Conservation (phyloP, 1,140 invertebrate genomes). For the Heterodera carotae region DNA sequence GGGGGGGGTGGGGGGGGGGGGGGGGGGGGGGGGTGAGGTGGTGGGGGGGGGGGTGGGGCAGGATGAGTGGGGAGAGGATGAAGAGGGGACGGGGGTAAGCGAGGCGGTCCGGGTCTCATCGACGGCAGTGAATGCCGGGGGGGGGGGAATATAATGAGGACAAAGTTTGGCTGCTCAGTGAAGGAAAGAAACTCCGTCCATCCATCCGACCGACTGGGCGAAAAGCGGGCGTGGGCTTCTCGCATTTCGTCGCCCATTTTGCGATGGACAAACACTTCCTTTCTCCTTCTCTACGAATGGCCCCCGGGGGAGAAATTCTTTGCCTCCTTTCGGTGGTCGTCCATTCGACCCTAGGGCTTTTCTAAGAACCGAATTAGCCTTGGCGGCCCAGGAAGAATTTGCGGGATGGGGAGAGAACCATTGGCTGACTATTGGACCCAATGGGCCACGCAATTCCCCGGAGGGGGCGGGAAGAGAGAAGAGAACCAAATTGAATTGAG, state of each 20-base stretch:
- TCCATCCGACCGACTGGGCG: neutral
- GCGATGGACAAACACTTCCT: slow-evolving; percentile 7
- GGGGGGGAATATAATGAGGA: neutral
- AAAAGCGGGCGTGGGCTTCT: neutral
- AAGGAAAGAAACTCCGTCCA: too few species aligned
- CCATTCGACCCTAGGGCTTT: neutral
- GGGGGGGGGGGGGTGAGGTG: too few species aligned
- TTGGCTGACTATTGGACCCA: neutral
- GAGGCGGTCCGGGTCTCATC: too few species aligned
- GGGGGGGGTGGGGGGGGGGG: too few species aligned
- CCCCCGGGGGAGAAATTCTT: neutral
- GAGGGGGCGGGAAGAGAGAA: too few species aligned
- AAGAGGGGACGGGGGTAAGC: too few species aligned
- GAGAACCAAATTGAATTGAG: neutral
- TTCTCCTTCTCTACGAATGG: neutral
- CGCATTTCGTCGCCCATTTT: slow-evolving; percentile 12
- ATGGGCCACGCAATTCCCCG: neutral
- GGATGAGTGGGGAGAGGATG: too few species aligned
- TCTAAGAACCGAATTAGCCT: neutral
- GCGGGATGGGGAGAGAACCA: neutral
- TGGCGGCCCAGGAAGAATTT: neutral
- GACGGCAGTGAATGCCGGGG: too few species aligned
- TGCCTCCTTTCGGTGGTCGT: neutral
- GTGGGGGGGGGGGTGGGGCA: too few species aligned
- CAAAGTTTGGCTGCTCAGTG: slow-evolving; percentile 1